A percentile compares a stretch with the other conserved stretches of the same genome.
Conservation (phyloP, 2,797 vertebrate species). For the Betta splendens region DNA sequence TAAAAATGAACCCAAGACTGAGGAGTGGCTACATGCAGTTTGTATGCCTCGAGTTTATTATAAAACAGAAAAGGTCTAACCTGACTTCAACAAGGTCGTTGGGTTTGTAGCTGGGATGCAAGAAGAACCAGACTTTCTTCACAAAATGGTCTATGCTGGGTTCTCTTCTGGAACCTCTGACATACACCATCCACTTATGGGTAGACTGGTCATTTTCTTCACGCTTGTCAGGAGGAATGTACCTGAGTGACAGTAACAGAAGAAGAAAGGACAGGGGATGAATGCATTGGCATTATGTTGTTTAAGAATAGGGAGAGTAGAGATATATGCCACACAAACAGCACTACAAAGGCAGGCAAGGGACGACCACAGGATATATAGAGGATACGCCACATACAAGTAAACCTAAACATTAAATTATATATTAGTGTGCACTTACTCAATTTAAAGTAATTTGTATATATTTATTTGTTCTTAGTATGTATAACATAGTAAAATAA, state of each 20-base stretch:
- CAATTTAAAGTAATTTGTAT: too few species aligned
- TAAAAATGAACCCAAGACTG: slow-evolving; percentile 37
- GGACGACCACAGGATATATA: too few species aligned
- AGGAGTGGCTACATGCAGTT: slow-evolving; percentile 2
- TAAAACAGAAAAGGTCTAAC: slow-evolving; percentile 72
- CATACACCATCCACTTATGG: slow-evolving; percentile 99
- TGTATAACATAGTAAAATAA: too few species aligned
- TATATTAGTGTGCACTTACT: too few species aligned
- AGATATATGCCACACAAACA: not conserved
- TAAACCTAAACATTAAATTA: too few species aligned
- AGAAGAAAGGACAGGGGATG: not conserved
- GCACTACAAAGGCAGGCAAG: slow-evolving; percentile 7
- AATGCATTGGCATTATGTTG: not conserved
- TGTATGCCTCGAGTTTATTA: not conserved
- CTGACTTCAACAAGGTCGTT: slow-evolving; percentile 99
- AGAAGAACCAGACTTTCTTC: slow-evolving; percentile 99
- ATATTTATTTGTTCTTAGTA: too few species aligned
- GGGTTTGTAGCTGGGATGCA: slow-evolving; percentile 99
- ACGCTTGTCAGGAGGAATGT: slow-evolving; percentile 97
- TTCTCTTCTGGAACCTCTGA: slow-evolving; percentile 93
- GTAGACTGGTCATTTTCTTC: slow-evolving; percentile 99
- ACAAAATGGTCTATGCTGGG: slow-evolving; percentile 98
- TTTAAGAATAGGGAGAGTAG: not conserved
- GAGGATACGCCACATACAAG: too few species aligned
- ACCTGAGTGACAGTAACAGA: slow-evolving; percentile 76